Conservation (phyloP, 1,140 invertebrate species). For the Caenorhabditis latens region DNA sequence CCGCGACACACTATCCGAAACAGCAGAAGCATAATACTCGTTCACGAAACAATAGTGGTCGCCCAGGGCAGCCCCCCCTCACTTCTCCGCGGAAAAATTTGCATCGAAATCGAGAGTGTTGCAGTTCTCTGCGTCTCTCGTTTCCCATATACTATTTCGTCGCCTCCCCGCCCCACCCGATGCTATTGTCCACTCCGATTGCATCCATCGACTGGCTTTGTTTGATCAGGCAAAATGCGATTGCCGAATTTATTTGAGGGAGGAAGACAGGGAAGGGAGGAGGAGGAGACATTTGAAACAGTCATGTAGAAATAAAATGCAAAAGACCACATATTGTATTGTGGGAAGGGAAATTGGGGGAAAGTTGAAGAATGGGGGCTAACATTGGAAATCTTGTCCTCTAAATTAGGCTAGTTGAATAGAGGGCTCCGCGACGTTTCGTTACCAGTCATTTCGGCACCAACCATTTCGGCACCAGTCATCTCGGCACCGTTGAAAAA, state of each 20-base stretch:
- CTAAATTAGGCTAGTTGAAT: too few species aligned
- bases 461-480: too few species aligned
- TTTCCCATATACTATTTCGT: background rate
- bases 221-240: conserved; percentile 47
- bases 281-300: conserved; percentile 16
- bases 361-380: too few species aligned
- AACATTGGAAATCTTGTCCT: too few species aligned
- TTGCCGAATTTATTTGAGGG: background rate
- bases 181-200: background rate
- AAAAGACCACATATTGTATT: conserved; percentile 6
- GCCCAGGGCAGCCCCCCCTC: background rate
- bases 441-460: too few species aligned
- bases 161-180: too few species aligned
- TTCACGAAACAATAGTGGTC: background rate
- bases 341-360: too few species aligned
- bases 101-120: conserved; percentile 52
- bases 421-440: too few species aligned
- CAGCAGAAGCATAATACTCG: conserved; percentile 38
- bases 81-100: conserved; percentile 4
- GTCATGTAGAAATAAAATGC: conserved; percentile 16
- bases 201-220: conserved; percentile 33
- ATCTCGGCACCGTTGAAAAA: too few species aligned
- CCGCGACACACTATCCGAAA: background rate
- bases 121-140: background rate
- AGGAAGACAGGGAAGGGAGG: background rate